phyloP scores from a whole-genome alignment of 2,113 vertebrate genomes.

The Saimiri boliviensis region DNA sequence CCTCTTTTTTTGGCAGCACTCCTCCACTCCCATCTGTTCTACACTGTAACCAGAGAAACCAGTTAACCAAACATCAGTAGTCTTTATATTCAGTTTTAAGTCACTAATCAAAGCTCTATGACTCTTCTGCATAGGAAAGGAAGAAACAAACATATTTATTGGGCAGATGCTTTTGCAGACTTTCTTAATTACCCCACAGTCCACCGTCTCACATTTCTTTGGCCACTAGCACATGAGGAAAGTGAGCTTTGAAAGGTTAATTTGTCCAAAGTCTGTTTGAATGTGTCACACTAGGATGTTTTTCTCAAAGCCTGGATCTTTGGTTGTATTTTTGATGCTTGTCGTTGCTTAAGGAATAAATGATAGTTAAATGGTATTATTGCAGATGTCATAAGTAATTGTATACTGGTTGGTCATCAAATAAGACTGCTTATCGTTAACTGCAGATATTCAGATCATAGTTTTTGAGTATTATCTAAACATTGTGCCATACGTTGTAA shows the following conservation, averaged over 20 bases:
- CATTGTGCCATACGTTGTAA: background rate
- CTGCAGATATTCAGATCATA: background rate
- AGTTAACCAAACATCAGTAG: background rate
- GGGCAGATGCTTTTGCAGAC: background rate
- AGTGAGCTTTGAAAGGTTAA: constrained; percentile 23
- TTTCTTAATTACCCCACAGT: background rate
- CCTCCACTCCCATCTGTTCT: background rate
- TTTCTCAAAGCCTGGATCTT: constrained; percentile 19
- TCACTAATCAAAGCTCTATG: background rate
- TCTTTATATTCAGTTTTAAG: background rate
- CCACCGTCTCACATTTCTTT: background rate
- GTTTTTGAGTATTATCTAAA: constrained; percentile 2
- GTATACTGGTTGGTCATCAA: background rate
- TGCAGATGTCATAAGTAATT: background rate
- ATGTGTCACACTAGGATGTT: background rate
- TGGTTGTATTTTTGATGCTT: background rate
- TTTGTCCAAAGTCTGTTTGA: background rate
- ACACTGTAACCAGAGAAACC: background rate
- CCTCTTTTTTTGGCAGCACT: background rate
- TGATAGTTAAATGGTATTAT: constrained; percentile 31
- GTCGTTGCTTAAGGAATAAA: constrained; percentile 29
- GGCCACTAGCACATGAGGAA: background rate
- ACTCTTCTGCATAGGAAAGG: background rate
- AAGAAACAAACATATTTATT: background rate
- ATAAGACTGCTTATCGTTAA: constrained; percentile 16